phyloP scores from a whole-genome alignment of 2,797 vertebrate genomes.

The Lagorchestes hirsutus region DNA sequence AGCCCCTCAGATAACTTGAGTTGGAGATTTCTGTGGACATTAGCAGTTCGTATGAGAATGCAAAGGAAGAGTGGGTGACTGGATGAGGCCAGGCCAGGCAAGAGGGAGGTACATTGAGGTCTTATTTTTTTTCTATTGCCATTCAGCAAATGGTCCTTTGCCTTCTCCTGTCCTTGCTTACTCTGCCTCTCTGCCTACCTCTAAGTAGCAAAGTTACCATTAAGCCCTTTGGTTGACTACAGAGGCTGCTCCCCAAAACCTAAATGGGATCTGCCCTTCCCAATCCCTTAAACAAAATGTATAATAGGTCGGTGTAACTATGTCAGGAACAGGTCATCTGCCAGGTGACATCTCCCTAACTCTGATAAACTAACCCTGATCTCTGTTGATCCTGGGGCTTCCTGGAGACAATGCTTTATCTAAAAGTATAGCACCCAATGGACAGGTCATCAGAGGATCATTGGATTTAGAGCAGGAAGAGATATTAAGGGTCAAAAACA shows the following conservation, averaged over 20 bases:
- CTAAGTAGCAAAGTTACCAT: slow-evolving; percentile 25
- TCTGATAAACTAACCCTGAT: background rate
- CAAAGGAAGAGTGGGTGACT: background rate
- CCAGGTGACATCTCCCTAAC: background rate
- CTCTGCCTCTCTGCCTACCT: background rate
- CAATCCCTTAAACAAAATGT: background rate
- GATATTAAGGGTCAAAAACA: background rate
- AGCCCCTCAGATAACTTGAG: background rate
- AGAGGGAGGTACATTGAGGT: background rate
- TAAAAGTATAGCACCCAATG: background rate
- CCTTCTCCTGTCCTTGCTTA: background rate
- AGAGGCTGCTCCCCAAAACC: background rate
- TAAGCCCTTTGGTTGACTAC: background rate
- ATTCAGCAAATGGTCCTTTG: background rate
- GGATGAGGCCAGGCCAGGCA: background rate
- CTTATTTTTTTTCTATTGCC: background rate
- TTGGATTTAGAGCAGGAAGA: background rate
- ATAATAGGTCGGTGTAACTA: background rate
- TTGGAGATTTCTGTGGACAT: background rate
- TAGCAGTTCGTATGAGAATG: background rate
- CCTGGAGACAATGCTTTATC: background rate
- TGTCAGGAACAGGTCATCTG: background rate
- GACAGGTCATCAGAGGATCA: background rate
- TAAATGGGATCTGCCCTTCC: background rate
- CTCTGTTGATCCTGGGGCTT: background rate